Conservation (phyloP, 2,113 vertebrate genomes). For the Siniperca knerii region DNA sequence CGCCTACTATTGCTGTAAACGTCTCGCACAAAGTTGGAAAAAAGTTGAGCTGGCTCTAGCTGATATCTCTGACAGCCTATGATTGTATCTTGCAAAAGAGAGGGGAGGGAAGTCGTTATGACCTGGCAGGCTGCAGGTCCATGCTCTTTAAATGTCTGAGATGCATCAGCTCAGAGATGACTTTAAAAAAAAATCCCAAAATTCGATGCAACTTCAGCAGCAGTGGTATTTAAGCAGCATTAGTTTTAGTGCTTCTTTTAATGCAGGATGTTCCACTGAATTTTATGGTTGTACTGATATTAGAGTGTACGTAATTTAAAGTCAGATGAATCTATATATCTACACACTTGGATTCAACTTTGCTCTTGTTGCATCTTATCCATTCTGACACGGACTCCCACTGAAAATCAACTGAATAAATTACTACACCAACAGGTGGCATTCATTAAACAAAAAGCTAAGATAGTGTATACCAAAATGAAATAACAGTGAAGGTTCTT, state of each 20-base stretch:
- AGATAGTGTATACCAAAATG: too few relatives aligned
- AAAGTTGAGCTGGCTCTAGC: constrained; percentile 67
- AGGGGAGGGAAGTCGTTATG: constrained; percentile 60
- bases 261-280: not conserved
- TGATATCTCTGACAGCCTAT: constrained; percentile 77
- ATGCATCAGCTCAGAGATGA: constrained; percentile 30
- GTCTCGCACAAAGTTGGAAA: constrained; percentile 71
- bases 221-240: not conserved
- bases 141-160: constrained; percentile 55
- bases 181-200: not conserved
- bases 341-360: not conserved
- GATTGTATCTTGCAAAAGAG: constrained; percentile 70
- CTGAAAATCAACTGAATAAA: not conserved
- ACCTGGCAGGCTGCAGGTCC: constrained; percentile 66
- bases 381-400: not conserved
- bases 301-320: not conserved
- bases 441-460: not conserved
- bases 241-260: not conserved
- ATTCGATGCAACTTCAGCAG: not conserved
- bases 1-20: constrained; percentile 50
- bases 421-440: not conserved
- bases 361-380: not conserved
- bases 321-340: not conserved
- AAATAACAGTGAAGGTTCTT: too few relatives aligned
- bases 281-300: not conserved